Evolutionary conservation across 2,888 invertebrate species (phyloP).

Genomic region (Calliopum simillimum): DNA sequence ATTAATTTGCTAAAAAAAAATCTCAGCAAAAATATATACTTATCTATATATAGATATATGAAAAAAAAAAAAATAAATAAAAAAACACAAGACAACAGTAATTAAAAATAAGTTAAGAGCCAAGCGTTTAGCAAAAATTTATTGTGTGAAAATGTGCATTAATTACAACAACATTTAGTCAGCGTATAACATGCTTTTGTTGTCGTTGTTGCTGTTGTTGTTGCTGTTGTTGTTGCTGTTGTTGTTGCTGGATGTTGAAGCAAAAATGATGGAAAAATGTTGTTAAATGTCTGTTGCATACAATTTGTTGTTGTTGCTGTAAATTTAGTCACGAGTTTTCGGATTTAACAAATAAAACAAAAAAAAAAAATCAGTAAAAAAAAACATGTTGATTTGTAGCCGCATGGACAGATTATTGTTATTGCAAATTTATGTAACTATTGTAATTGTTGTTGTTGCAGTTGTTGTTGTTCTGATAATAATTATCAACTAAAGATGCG

Average conservation of each 20-base stretch:
- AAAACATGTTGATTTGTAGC: slow-evolving; percentile 3
- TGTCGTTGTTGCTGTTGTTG: background rate
- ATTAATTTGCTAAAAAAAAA: slow-evolving; percentile 1
- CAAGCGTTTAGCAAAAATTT: slow-evolving; percentile 48
- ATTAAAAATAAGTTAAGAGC: slow-evolving; percentile 21
- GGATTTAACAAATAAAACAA: too few species aligned
- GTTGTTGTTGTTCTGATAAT: background rate
- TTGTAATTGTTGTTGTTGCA: background rate
- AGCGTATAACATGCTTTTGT: background rate
- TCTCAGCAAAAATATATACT: slow-evolving; percentile 5
- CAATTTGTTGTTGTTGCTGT: background rate
- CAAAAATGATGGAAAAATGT: background rate
- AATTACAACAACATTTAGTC: slow-evolving; percentile 47
- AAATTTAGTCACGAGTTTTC: slow-evolving; percentile 5
- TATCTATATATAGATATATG: too few species aligned
- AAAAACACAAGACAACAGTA: slow-evolving; percentile 20
- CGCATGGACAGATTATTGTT: background rate
- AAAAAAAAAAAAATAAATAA: slow-evolving; percentile 39
- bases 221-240: background rate
- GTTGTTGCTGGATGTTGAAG: background rate
- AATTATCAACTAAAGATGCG: background rate
- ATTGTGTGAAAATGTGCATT: slow-evolving; percentile 61
- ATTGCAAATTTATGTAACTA: background rate
- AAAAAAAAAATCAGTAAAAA: too few species aligned
- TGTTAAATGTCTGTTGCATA: slow-evolving; percentile 8